Evolutionary conservation across 2,888 invertebrate genomes (phyloP).

Genomic region (Eilema depressum): DNA sequence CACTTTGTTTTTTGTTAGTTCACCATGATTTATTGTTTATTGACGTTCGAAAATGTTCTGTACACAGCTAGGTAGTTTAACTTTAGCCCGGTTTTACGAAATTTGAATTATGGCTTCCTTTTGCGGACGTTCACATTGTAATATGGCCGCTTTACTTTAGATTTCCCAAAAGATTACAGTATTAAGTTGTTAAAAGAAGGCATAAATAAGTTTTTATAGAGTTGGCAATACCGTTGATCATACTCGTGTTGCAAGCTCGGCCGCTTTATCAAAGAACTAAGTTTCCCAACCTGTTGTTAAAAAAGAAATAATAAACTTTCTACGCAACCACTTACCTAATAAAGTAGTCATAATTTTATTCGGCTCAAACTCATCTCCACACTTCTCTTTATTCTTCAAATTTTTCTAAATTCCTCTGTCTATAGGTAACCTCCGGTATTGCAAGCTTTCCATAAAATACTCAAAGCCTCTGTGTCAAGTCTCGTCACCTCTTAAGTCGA

Average conservation of each 20-base stretch:
- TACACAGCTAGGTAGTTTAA: neutral
- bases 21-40: slow-evolving; percentile 33
- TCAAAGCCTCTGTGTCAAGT: slow-evolving; percentile 9
- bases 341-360: no score
- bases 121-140: slow-evolving; percentile 4
- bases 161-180: neutral
- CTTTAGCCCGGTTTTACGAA: neutral
- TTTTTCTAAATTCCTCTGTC: no score
- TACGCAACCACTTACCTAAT: no score
- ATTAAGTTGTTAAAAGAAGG: slow-evolving; percentile 1
- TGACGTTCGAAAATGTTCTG: slow-evolving; percentile 8
- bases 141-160: neutral
- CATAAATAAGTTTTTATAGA: neutral
- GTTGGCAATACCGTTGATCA: neutral
- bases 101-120: slow-evolving; percentile 2
- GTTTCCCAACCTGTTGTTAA: neutral
- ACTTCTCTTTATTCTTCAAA: no score
- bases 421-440: no score
- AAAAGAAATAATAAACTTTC: neutral
- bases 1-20: slow-evolving; percentile 39
- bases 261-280: neutral
- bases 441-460: no score
- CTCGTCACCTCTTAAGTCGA: neutral
- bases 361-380: no score
- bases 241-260: neutral